These are phyloP conservation scores for Cassiopea andromeda DNA, from an alignment of 30 jellyfish, hydroid and myxozoan species.

Conservation along the genomic window DNA sequence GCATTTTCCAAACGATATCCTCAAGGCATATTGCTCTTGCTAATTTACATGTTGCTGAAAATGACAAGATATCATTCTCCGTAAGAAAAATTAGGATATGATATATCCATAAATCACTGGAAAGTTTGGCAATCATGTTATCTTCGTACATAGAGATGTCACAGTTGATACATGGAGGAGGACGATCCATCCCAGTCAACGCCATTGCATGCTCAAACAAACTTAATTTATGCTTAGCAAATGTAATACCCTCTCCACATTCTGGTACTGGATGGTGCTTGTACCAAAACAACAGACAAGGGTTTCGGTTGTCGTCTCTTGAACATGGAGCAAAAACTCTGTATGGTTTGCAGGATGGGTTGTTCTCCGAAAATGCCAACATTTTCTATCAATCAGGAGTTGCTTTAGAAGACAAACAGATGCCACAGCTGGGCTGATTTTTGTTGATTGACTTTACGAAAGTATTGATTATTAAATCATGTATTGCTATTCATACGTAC, in stretches of 20 bases:
- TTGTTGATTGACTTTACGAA: not conserved
- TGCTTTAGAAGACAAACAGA: not conserved
- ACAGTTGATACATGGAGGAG: not conserved
- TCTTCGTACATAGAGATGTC: not conserved
- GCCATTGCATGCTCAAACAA: conserved; percentile 29
- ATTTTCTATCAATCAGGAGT: not conserved
- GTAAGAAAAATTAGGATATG: conserved; percentile 8
- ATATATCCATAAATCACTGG: conserved; percentile 39
- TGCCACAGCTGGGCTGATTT: not conserved
- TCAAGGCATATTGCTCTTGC: conserved; percentile 45
- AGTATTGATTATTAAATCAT: not conserved
- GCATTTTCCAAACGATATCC: conserved; percentile 55
- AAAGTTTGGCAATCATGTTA: not conserved
- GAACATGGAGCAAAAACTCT: conserved; percentile 48
- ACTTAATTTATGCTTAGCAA: conserved; percentile 66
- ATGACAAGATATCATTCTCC: conserved; percentile 27
- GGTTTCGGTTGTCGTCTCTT: conserved; percentile 36
- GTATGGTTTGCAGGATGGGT: conserved; percentile 13
- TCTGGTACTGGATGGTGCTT: conserved; percentile 37
- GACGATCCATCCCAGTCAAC: not conserved
- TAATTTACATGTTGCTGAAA: conserved; percentile 50
- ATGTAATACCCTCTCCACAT: conserved; percentile 64
- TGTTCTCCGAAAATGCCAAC: not conserved
- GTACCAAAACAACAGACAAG: conserved; percentile 66
- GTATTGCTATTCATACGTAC: not conserved